Evolutionary conservation across 2,797 vertebrate genomes (phyloP).

Genomic region (Acanthopagrus latus): DNA sequence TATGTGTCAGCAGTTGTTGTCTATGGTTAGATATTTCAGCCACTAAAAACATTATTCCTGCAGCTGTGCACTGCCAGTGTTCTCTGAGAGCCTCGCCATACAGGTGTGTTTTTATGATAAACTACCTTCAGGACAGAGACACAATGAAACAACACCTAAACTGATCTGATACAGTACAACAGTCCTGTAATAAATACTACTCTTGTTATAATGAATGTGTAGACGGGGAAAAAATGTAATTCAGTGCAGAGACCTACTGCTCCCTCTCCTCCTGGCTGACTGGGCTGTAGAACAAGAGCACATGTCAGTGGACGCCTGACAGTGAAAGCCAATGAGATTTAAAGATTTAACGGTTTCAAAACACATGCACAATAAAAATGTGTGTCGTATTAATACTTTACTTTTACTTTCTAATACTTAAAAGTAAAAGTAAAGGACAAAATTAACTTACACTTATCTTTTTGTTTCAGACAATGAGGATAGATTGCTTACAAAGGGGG

Average conservation of each 20-base stretch:
- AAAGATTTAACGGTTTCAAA: not conserved
- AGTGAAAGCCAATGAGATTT: not conserved
- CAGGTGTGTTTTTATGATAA: not conserved
- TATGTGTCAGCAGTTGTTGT: not conserved
- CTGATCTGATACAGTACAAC: conserved; percentile 22
- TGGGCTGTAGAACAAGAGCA: not conserved
- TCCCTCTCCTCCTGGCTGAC: not conserved
- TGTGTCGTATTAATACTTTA: no score
- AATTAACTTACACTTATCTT: not conserved
- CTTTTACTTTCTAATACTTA: no score
- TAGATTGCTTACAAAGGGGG: not conserved
- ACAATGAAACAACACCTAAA: not conserved
- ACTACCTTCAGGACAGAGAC: not conserved
- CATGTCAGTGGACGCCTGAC: not conserved
- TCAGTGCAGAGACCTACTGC: not conserved
- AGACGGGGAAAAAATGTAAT: not conserved
- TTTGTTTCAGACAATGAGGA: not conserved
- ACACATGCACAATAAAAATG: not conserved
- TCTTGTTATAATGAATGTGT: not conserved
- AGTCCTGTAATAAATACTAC: not conserved
- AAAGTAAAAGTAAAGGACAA: not conserved
- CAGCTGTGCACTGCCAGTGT: conserved; percentile 40
- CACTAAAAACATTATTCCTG: not conserved
- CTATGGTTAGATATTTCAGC: conserved; percentile 6
- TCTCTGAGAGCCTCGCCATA: not conserved